These are phyloP conservation scores for Lasioglossum oenotherae DNA, from an alignment of 2,888 invertebrate species.

Conservation along the genomic window DNA sequence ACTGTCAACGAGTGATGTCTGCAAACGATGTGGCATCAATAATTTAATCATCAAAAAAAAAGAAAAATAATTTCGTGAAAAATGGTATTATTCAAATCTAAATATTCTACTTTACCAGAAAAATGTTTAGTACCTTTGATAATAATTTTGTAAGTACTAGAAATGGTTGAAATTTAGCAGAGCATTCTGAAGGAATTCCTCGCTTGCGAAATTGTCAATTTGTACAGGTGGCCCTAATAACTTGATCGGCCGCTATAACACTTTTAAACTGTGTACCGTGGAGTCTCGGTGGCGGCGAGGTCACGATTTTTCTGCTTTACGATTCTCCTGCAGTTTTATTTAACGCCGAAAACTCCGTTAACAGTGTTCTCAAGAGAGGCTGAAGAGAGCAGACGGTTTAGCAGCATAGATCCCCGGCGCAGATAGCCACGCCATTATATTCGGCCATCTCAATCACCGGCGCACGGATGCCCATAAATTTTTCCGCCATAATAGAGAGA, in stretches of 20 bases:
- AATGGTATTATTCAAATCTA: neutral
- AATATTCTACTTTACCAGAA: neutral
- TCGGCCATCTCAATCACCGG: constrained; percentile 80
- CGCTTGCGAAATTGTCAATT: neutral
- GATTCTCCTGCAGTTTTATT: neutral
- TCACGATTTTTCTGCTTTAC: neutral
- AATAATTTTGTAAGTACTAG: neutral
- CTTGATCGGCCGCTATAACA: neutral
- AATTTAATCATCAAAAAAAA: too few species aligned
- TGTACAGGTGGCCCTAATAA: neutral
- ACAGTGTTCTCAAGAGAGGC: neutral
- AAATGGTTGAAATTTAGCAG: neutral
- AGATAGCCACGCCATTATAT: constrained; percentile 78
- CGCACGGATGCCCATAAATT: constrained; percentile 77
- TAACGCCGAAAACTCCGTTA: neutral
- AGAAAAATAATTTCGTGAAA: neutral
- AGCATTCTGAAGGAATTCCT: neutral
- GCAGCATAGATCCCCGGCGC: constrained; percentile 41
- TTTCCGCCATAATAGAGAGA: constrained; percentile 73
- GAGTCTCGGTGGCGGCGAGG: neutral
- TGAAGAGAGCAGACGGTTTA: neutral
- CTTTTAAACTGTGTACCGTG: neutral
- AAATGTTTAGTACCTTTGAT: neutral
- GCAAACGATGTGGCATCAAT: too few species aligned
- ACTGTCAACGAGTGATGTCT: too few species aligned